Evolutionary conservation across 2,113 vertebrate species (phyloP).

Genomic region (Crotophaga sulcirostris): DNA sequence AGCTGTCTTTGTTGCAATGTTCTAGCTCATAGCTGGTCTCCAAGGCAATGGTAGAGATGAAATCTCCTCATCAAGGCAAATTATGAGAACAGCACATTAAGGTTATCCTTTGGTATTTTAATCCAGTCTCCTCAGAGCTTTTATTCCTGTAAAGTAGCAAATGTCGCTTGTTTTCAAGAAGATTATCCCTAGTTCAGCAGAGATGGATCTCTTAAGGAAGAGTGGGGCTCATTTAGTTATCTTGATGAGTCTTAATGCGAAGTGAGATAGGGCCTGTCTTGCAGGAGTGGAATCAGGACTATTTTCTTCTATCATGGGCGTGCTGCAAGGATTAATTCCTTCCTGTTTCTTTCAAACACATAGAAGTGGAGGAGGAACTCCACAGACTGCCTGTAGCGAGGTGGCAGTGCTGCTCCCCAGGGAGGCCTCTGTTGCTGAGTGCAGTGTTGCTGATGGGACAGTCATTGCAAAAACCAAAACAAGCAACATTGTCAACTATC

Average conservation of each 20-base stretch:
- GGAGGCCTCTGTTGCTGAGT: background rate
- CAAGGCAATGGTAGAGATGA: background rate
- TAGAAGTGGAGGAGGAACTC: background rate
- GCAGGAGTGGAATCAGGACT: background rate
- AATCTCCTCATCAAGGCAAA: background rate
- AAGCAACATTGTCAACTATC: background rate
- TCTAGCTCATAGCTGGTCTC: background rate
- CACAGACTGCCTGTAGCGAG: background rate
- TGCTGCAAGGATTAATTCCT: background rate
- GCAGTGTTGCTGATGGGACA: background rate
- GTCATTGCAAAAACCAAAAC: background rate
- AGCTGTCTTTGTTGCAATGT: background rate
- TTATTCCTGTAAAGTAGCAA: background rate
- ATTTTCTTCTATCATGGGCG: background rate
- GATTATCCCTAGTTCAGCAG: background rate
- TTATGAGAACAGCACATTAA: background rate
- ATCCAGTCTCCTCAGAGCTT: background rate
- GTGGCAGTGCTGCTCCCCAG: background rate
- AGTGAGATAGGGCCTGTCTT: background rate
- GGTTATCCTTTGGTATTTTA: constrained; percentile 19
- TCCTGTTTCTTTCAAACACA: background rate
- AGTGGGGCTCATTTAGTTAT: background rate
- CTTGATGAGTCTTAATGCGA: background rate
- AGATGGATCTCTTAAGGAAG: background rate
- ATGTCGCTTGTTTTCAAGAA: background rate